These are phyloP conservation scores for Ochotona curzoniae DNA, from an alignment of 2,113 vertebrate species.

Conservation along the genomic window DNA sequence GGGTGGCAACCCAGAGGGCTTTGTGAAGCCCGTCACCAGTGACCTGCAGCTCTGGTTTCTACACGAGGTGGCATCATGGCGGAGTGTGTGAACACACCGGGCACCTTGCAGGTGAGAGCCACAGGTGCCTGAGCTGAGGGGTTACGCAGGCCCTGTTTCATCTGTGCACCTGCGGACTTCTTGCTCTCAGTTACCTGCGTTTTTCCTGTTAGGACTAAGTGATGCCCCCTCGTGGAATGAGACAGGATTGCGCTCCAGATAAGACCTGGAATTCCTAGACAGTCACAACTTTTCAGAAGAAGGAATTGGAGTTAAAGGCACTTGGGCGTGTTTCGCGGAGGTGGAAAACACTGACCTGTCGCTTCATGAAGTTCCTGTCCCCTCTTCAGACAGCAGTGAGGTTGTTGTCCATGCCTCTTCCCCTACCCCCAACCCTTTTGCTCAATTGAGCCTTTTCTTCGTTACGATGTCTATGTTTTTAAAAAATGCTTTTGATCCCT, in stretches of 20 bases:
- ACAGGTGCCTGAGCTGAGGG: rapidly evolving
- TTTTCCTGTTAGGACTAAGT: neutral
- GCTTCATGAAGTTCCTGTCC: neutral
- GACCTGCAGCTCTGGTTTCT: neutral
- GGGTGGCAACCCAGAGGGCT: too few relatives aligned
- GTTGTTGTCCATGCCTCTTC: neutral
- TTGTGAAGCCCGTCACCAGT: too few relatives aligned
- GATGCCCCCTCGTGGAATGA: neutral
- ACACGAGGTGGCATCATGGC: conserved; percentile 50
- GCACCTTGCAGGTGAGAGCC: neutral
- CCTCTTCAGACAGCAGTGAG: neutral
- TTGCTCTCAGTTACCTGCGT: too few relatives aligned
- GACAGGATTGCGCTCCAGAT: neutral
- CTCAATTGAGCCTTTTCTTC: neutral
- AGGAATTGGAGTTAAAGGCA: neutral
- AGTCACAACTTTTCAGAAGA: neutral
- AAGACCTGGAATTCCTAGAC: neutral
- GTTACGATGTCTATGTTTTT: neutral
- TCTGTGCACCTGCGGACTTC: neutral
- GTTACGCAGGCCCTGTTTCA: rapidly evolving
- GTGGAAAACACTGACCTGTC: neutral
- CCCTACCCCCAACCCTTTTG: rapidly evolving
- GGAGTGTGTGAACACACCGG: neutral
- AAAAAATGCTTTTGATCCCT: neutral
- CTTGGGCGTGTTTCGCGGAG: neutral